Conservation (phyloP, 1,140 invertebrate species). For the Anoplolepis gracilipes region DNA sequence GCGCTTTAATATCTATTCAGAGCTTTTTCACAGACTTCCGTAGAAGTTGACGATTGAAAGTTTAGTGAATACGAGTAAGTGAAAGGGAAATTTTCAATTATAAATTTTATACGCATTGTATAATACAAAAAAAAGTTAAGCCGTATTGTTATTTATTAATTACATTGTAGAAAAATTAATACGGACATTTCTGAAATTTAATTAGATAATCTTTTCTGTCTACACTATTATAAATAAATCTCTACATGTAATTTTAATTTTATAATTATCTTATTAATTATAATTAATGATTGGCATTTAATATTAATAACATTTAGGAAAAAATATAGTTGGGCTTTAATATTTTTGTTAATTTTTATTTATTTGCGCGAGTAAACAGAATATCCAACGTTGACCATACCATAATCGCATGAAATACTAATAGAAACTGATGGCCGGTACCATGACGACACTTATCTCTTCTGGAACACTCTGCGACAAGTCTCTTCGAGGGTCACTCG, state of each 20-base stretch:
- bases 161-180: background rate
- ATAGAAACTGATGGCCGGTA: background rate
- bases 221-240: background rate
- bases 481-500: constrained; percentile 47
- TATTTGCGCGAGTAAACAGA: background rate
- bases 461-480: constrained; percentile 40
- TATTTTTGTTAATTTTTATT: constrained; percentile 2
- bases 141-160: background rate
- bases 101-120: background rate
- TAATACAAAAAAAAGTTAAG: constrained; percentile 1
- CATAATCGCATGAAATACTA: background rate
- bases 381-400: background rate
- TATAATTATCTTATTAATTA: constrained; percentile 11
- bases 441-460: constrained; percentile 51
- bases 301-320: constrained; percentile 18
- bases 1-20: constrained; percentile 44
- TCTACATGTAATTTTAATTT: background rate
- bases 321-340: background rate
- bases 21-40: constrained; percentile 19
- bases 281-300: background rate
- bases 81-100: background rate
- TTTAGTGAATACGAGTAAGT: background rate
- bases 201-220: background rate
- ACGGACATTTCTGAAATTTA: background rate
- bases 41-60: background rate